These are phyloP conservation scores for Nylanderia fulva DNA, from an alignment of 1,140 invertebrate genomes.

Conservation along the genomic window DNA sequence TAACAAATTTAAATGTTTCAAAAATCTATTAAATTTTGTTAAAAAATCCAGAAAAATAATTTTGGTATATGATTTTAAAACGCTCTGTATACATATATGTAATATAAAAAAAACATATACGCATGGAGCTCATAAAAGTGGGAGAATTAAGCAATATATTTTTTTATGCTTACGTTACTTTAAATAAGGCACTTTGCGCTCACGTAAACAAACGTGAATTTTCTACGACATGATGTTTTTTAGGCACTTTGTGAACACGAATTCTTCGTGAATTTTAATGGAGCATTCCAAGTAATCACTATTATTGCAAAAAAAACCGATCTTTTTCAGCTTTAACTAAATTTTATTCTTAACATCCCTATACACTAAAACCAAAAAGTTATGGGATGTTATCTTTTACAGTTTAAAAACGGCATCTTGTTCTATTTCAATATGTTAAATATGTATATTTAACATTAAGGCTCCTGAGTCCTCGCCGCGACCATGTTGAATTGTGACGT, in stretches of 20 bases:
- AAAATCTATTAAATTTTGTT: background rate
- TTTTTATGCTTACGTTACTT: background rate
- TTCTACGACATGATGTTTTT: background rate
- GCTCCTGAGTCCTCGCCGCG: too few species aligned
- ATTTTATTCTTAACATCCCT: too few species aligned
- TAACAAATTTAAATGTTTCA: background rate
- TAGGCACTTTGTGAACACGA: constrained; percentile 4
- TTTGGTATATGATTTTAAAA: background rate
- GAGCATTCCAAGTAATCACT: too few species aligned
- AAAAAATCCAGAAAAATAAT: background rate
- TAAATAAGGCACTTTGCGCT: constrained; percentile 40
- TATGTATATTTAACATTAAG: too few species aligned
- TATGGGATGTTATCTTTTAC: too few species aligned
- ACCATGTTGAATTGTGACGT: too few species aligned
- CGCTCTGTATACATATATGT: background rate
- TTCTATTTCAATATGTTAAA: too few species aligned
- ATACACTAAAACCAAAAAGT: too few species aligned
- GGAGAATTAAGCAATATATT: constrained; percentile 9
- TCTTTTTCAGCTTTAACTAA: too few species aligned
- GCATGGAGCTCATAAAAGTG: background rate
- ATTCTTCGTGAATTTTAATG: background rate
- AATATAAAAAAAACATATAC: background rate
- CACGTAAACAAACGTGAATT: constrained; percentile 1
- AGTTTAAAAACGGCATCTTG: too few species aligned
- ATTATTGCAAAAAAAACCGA: too few species aligned